Evolutionary conservation across 2,113 vertebrate genomes (phyloP), one percentile per base, ranked within the genome.

Genomic region (Brevimyrus niger): DNA sequence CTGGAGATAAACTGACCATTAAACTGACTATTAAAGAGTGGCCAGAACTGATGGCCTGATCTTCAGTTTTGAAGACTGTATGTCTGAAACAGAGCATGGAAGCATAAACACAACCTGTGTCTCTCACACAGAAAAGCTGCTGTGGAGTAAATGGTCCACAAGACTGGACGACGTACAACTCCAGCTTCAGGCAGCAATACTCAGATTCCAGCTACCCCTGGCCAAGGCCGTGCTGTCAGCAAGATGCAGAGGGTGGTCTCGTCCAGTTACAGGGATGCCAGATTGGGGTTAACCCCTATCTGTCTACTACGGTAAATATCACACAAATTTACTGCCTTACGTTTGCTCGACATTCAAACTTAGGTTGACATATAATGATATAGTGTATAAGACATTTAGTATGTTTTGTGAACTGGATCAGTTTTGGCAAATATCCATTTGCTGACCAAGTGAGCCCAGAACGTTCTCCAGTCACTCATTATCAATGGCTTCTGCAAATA

Each of bases 131-230:
- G 90, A 76, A 86, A 15, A 31, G 87, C 10, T 90, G 84, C 83
- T 89, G 90, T 87, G 88, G 88, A 8, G 69, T 90, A 50, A 58
- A 89, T 61, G 88, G 90, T 4, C 90, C 90, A 4, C 84, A 89
- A 51, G 90, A 90, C 90, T 90, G 90, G 90, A 0, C 89, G 83
- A 89, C 21, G n/a, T 90, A 82, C 53, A 58, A 89, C 50, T 90
- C 90, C 17, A 46, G 21, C 17, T 90, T 90, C 88, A 90, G 90
- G 50, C 50, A 53, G 11, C 69, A 87, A 65, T 38, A 90, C 61
- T n/a, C 88, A 47, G 90, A 89, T 8, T 6, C 42, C 23, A 51
- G 89, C 8, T 87, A 87, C 65, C 90, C 88, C 15, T 90, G 90
- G 90, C 90, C 90, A 21, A 87, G 69, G n/a, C 84, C 48, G 44